Conservation (phyloP, 2,113 vertebrate species). For the Anser brachyrhynchus region DNA sequence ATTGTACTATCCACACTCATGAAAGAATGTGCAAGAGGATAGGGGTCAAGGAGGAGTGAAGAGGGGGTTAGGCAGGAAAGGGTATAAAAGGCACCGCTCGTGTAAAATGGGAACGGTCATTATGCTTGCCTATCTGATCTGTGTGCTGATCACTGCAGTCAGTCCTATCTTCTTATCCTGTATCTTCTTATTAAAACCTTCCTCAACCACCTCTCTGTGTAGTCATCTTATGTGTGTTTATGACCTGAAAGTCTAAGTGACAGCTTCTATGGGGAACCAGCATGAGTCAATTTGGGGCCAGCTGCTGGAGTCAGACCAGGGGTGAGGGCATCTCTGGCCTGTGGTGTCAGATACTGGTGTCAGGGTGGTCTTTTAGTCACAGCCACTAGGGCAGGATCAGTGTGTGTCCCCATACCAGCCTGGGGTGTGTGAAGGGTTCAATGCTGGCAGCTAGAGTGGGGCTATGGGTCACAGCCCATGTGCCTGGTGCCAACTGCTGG, state of each 20-base stretch:
- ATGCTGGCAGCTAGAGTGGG: fast-evolving
- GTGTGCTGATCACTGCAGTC: neutral
- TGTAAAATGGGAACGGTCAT: neutral
- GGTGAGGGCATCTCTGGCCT: no score
- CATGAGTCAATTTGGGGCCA: neutral
- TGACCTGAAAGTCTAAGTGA: no score
- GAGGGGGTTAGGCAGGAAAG: neutral
- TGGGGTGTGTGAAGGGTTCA: neutral
- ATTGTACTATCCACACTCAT: neutral
- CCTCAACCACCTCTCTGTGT: neutral
- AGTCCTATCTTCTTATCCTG: neutral
- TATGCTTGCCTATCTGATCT: neutral
- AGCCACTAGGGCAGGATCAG: neutral
- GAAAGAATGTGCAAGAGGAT: neutral
- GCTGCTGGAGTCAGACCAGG: neutral
- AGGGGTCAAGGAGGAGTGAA: neutral
- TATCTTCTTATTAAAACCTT: neutral
- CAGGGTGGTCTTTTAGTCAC: no score
- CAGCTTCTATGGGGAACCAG: neutral
- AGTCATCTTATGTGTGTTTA: neutral
- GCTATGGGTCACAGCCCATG: fast-evolving
- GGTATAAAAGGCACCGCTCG: fast-evolving
- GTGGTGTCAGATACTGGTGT: neutral
- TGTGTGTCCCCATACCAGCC: neutral
- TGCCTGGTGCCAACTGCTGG: fast-evolving